These are phyloP conservation scores for Andricus grossulariae DNA, from an alignment of 1,140 invertebrate genomes.

Conservation along the genomic window DNA sequence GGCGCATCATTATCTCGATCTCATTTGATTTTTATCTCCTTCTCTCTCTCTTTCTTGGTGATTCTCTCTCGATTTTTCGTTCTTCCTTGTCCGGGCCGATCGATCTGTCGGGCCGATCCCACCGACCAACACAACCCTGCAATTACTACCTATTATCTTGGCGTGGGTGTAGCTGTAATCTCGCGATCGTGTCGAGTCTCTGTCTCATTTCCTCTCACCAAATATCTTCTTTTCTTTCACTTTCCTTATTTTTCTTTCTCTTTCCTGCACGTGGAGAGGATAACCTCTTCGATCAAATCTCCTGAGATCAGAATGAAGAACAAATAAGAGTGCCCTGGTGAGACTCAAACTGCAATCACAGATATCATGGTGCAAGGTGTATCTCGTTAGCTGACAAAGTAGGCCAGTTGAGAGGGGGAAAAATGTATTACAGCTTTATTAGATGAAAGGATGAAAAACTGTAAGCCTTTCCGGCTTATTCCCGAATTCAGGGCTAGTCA, in stretches of 20 bases:
- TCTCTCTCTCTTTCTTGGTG: slow-evolving; percentile 19
- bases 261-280: neutral
- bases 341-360: slow-evolving; percentile 23
- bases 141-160: slow-evolving; percentile 67
- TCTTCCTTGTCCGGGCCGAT: slow-evolving; percentile 35
- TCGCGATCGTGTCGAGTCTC: slow-evolving; percentile 36
- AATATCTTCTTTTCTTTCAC: no score
- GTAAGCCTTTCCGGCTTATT: no score
- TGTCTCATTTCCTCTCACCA: neutral
- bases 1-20: slow-evolving; percentile 49
- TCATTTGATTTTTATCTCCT: slow-evolving; percentile 37
- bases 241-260: neutral
- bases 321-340: slow-evolving; percentile 31
- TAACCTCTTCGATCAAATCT: neutral
- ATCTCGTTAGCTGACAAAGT: slow-evolving; percentile 26
- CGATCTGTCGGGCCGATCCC: slow-evolving; percentile 50
- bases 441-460: no score
- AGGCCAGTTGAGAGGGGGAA: no score
- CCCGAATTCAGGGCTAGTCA: no score
- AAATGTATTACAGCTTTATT: no score
- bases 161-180: slow-evolving; percentile 55
- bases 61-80: slow-evolving; percentile 4
- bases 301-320: neutral
- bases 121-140: slow-evolving; percentile 54
- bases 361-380: slow-evolving; percentile 33